phyloP scores from a whole-genome alignment of 2,888 invertebrate species.

The Eristalinus aeneus region DNA sequence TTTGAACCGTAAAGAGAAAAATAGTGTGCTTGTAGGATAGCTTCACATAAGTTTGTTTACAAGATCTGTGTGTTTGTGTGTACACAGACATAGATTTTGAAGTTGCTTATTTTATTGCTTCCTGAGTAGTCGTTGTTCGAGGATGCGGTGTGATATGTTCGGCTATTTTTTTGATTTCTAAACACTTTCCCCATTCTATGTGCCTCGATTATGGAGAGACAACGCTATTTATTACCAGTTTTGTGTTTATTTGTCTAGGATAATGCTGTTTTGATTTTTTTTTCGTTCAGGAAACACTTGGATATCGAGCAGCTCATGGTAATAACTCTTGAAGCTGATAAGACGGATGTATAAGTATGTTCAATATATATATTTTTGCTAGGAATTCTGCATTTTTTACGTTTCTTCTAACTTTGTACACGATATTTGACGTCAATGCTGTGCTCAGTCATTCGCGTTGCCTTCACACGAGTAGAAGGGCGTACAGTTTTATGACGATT shows the following conservation, averaged over 20 bases:
- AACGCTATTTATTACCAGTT: not conserved
- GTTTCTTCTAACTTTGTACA: not conserved
- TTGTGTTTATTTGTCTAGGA: not conserved
- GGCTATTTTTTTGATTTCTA: not conserved
- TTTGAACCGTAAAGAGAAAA: conserved; percentile 13
- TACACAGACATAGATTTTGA: not conserved
- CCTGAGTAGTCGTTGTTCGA: not conserved
- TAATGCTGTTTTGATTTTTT: not conserved
- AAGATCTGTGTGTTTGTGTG: not conserved
- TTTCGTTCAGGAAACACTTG: not conserved
- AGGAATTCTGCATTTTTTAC: not conserved
- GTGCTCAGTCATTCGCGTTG: not conserved
- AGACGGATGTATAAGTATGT: no score
- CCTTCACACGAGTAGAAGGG: not conserved
- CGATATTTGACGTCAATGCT: not conserved
- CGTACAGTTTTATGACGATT: not conserved
- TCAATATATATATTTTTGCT: no score
- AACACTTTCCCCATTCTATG: not conserved
- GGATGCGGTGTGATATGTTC: not conserved
- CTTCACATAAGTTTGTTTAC: not conserved
- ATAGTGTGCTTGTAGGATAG: not conserved
- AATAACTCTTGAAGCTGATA: not conserved
- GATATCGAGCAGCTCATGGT: not conserved
- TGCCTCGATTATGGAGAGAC: not conserved
- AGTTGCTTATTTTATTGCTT: not conserved